Evolutionary conservation across 2,797 vertebrate species (phyloP).

Genomic region (Diceros bicornis): DNA sequence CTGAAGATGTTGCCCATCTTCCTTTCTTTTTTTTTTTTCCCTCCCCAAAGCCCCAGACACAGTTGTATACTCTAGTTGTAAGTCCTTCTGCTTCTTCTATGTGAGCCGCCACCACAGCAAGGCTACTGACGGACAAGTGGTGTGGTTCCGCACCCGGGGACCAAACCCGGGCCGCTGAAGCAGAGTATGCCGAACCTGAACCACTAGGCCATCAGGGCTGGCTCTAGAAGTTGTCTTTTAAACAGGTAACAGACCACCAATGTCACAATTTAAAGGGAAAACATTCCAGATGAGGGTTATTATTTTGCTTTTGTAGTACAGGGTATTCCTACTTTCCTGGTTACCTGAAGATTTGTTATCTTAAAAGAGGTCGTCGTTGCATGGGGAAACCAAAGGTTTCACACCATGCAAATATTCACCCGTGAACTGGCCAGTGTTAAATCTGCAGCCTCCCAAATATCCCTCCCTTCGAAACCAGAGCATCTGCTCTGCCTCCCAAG

Average conservation of each 20-base stretch:
- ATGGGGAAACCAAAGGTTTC: background rate
- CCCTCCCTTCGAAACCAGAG: background rate
- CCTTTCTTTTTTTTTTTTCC: too few relatives aligned
- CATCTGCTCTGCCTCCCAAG: background rate
- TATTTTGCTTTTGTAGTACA: background rate
- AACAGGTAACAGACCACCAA: background rate
- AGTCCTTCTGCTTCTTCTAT: too few relatives aligned
- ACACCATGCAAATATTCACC: background rate
- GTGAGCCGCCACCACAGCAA: too few relatives aligned
- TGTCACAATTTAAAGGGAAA: background rate
- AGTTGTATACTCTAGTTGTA: too few relatives aligned
- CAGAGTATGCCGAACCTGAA: too few relatives aligned
- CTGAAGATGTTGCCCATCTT: too few relatives aligned
- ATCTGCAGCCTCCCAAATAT: background rate
- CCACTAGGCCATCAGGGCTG: too few relatives aligned
- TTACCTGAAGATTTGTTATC: background rate
- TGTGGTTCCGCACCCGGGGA: too few relatives aligned
- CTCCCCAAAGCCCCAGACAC: too few relatives aligned
- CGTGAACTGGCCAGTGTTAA: background rate
- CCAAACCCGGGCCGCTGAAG: too few relatives aligned
- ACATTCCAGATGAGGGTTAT: background rate
- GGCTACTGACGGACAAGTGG: too few relatives aligned
- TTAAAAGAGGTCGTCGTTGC: background rate
- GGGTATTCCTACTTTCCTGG: background rate
- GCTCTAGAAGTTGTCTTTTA: background rate